Percentiles rank a stretch among this genome's conserved stretches.
These are phyloP conservation scores for Rhodeus uyekii DNA, from an alignment of 2,797 vertebrate species.

Conservation along the genomic window DNA sequence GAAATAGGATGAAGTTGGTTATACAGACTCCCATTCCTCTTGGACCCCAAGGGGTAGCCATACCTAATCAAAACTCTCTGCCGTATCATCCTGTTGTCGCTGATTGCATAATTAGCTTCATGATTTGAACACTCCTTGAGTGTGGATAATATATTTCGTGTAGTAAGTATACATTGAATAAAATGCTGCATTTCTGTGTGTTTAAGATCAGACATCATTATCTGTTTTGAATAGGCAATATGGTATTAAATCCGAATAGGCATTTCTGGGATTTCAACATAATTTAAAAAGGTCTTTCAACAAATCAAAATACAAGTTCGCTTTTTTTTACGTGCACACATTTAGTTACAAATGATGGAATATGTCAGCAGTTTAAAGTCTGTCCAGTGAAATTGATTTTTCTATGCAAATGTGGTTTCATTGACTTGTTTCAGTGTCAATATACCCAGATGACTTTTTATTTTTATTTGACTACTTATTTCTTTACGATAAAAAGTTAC, in stretches of 20 bases:
- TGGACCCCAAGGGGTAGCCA: background rate
- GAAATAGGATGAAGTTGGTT: background rate
- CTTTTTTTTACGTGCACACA: too few species aligned
- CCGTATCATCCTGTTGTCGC: background rate
- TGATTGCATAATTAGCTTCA: conserved; percentile 12
- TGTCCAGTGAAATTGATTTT: background rate
- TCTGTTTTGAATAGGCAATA: background rate
- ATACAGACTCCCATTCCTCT: background rate
- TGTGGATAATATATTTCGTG: background rate
- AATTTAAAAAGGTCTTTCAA: background rate
- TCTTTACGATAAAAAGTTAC: too few species aligned
- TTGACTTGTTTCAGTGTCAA: background rate
- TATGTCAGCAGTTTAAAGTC: too few species aligned
- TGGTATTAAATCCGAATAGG: background rate
- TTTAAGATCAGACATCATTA: too few species aligned
- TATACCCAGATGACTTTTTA: background rate
- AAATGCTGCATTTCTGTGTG: background rate
- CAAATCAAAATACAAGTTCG: background rate
- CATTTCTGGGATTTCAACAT: background rate
- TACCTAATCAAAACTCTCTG: conserved; percentile 15
- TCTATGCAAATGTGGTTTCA: background rate
- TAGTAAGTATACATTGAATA: background rate
- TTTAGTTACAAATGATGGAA: background rate
- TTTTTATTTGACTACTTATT: too few species aligned
- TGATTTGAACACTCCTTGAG: background rate